Percentiles rank a stretch among this genome's conserved stretches.
Conservation (phyloP, 35 echinoderm and acorn worm species). For the Chiridota heheva region DNA sequence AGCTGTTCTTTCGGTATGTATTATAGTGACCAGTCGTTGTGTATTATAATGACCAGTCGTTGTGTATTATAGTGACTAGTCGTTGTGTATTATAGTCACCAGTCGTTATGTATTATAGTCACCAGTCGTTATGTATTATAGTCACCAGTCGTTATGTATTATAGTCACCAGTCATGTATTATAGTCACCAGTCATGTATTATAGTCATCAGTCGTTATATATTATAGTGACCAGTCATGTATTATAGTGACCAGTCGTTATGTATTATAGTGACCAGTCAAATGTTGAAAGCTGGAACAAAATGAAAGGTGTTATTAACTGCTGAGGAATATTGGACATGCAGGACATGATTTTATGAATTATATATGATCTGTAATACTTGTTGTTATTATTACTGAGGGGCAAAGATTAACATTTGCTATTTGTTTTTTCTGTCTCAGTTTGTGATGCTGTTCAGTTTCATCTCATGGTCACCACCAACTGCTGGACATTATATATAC, state of each 20-base stretch:
- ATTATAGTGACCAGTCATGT: neutral
- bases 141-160: neutral
- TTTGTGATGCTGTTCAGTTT: slow-evolving; percentile 92
- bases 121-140: neutral
- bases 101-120: neutral
- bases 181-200: neutral
- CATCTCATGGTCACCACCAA: slow-evolving; percentile 74
- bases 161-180: neutral
- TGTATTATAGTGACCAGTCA: neutral
- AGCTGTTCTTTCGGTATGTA: slow-evolving; percentile 84
- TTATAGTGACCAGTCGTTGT: neutral
- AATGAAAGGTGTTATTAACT: too few species aligned
- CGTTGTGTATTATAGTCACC: neutral
- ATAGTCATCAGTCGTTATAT: neutral
- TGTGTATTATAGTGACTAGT: neutral
- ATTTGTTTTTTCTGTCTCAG: slow-evolving; percentile 44
- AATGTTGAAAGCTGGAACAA: too few species aligned
- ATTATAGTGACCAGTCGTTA: neutral
- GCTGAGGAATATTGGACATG: neutral
- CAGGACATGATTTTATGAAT: neutral
- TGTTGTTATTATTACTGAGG: neutral
- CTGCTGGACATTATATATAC: slow-evolving; percentile 68
- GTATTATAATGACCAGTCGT: neutral
- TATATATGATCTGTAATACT: neutral
- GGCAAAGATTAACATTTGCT: neutral